Evolutionary conservation across 2,797 vertebrate species (phyloP), one percentile per base, ranked within the genome.

Genomic region (Pogoniulus pusillus): DNA sequence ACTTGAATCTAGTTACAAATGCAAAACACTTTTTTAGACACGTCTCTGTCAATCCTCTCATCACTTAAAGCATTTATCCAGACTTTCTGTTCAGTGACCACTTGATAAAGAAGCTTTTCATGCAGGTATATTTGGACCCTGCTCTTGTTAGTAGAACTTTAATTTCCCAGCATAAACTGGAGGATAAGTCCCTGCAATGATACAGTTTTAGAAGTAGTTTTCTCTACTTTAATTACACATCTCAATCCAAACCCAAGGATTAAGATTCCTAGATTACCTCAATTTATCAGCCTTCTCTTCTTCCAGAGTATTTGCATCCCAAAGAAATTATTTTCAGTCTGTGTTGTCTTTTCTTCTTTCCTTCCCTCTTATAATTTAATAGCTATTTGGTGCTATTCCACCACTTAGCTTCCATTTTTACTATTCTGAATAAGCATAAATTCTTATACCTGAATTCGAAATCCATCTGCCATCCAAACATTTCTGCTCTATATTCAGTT

Each of bases 341-440:
- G 12, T 72, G 30, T 30, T 75, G 70, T 72, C 35, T 55, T 87
- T 87, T 86, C 78, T 90, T 89, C 77, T 96, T 70, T 45, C 39
- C 14, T 89, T 71, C 62, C 16, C 10, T 89, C 85, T 93, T 85
- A 94, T 93, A 35, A 93, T 91, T 94, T 92, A 93, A 91, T 94
- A 90, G 91, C 63, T 93, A 91, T 89, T 81, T 87, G 41, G 74
- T 85, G 66, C 57, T 87, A 81, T 82, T 81, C 30, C 53, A 92
- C 63, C 27, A 66, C 30, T 93, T 54, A 79, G 27, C 53, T 80
- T 95, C 78, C 34, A 70, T 69, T 94, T 91, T 83, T 65, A 72
- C 72, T 34, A 70, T 70, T 30, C 59, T 81, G 51, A 91, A 78
- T 69, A 86, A 59, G 30, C 53, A 66, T 59, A 55, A 35, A 34